Evolutionary conservation across 2,113 vertebrate genomes (phyloP).

Genomic region (Cathartes aura): DNA sequence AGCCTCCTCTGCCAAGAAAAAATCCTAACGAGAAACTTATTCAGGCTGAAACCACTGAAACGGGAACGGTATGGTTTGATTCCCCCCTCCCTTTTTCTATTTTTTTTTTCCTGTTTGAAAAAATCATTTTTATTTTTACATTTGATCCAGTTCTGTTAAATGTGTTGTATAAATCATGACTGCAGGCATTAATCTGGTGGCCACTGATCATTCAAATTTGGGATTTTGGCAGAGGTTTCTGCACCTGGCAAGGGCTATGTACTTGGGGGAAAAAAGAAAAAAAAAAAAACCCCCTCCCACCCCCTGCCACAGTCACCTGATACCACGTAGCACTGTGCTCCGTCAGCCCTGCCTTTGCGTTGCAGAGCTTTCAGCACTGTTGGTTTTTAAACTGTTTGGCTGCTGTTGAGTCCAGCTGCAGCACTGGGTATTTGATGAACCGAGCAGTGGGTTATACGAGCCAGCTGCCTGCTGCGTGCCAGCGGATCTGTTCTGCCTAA

Average conservation of each 20-base stretch:
- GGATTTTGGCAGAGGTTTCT: neutral
- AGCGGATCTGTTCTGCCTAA: neutral
- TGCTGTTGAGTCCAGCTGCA: neutral
- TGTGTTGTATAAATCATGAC: neutral
- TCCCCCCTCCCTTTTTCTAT: neutral
- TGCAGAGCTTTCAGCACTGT: neutral
- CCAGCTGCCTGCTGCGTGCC: neutral
- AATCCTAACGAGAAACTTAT: constrained; percentile 75
- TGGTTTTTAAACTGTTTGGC: neutral
- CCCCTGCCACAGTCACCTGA: neutral
- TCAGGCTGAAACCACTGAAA: constrained; percentile 86
- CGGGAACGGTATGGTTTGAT: constrained; percentile 80
- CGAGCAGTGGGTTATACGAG: neutral
- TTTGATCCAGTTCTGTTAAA: neutral
- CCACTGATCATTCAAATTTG: neutral
- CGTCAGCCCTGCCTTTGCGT: neutral
- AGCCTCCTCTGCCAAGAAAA: constrained; percentile 69
- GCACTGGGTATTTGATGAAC: neutral
- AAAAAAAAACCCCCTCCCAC: neutral
- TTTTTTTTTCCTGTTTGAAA: neutral
- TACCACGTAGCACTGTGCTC: neutral
- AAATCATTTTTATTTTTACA: neutral
- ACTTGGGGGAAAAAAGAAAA: neutral
- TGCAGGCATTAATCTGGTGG: neutral
- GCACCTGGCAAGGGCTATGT: neutral